Base-by-base conservation (phyloP, 2,888 invertebrate species). In the Metellina segmentata region DNA sequence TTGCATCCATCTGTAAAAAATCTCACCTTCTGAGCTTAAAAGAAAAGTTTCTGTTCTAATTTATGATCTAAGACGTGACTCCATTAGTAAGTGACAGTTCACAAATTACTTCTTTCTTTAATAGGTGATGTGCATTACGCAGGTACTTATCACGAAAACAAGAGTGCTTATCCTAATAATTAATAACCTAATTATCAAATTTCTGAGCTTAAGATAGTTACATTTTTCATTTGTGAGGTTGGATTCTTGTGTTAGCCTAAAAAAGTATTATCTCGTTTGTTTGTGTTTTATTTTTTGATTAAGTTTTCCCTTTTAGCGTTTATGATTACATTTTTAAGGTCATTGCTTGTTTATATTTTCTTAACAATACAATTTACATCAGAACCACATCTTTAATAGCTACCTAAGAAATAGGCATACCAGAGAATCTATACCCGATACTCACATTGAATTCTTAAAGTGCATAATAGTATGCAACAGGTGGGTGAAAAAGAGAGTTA, bases 61-160 rank as follows among this genome's bases (percentile, higher is more conserved):
- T 81, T 81, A 81, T 81, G 81, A 49, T 48, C 69, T 69, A 13
- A 48, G 11, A 81, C 81, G 81, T 81, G 81, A 81, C 81, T 81
- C 81, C 70, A 71, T 81, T 81, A 69, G 69, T n/a, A 81, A 70
- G 49, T 81, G 81, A 71, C 81, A 71, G 70, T 48, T 70, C 69
- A 51, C 81, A 81, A 81, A 81, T 81, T 81, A 70, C 70, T 81
- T 81, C 34, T 11, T 70, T 70, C 69, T 61, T 49, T 81, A 70
- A 81, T 81, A 48, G 70, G 69, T 70, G 69, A n/a, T 71, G 70
- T 71, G 61, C 81, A 61, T 61, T 61, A 69, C 81, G 19, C 69
- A 70, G 34, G 69, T 49, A 71, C 13, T 16, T 81, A 71, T 81
- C 81, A 81, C 48, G 81, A 81, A 70, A 81, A 81, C 81, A 49